Evolutionary conservation across 2,113 vertebrate species (phyloP).

Genomic region (Corynorhinus townsendii): DNA sequence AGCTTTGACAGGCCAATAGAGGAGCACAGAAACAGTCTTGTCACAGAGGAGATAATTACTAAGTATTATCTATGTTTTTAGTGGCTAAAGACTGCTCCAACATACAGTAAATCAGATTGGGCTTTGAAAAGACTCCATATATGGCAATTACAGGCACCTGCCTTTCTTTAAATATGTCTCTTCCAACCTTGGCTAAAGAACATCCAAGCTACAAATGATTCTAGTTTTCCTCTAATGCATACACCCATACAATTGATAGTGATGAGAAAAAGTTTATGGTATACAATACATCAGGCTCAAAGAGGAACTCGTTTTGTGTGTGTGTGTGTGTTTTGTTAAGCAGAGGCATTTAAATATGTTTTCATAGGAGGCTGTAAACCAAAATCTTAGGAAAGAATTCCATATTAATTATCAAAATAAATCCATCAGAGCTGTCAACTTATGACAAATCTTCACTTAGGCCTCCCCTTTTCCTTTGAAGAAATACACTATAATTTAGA

Average conservation of each 20-base stretch:
- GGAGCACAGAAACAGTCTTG: slow-evolving; percentile 3
- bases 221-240: background rate
- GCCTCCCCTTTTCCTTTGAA: background rate
- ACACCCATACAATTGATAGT: background rate
- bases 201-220: background rate
- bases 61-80: slow-evolving; percentile 11
- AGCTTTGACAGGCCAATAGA: background rate
- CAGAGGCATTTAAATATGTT: background rate
- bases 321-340: background rate
- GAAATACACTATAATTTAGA: slow-evolving; percentile 35
- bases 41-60: background rate
- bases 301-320: background rate
- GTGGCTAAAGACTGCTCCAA: background rate
- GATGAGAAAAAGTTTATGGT: background rate
- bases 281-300: background rate
- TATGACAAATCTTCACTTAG: slow-evolving; percentile 32
- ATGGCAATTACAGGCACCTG: slow-evolving; percentile 43
- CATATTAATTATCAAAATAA: slow-evolving; percentile 28
- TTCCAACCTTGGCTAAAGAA: slow-evolving; percentile 32
- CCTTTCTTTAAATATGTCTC: slow-evolving; percentile 38
- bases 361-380: background rate
- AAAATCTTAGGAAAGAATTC: slow-evolving; percentile 36
- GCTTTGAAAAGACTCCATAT: slow-evolving; percentile 54
- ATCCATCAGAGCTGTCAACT: background rate
- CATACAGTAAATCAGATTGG: background rate